Evolutionary conservation across 1,140 invertebrate species (phyloP).

Genomic region (Scaptodrosophila lebanonensis): DNA sequence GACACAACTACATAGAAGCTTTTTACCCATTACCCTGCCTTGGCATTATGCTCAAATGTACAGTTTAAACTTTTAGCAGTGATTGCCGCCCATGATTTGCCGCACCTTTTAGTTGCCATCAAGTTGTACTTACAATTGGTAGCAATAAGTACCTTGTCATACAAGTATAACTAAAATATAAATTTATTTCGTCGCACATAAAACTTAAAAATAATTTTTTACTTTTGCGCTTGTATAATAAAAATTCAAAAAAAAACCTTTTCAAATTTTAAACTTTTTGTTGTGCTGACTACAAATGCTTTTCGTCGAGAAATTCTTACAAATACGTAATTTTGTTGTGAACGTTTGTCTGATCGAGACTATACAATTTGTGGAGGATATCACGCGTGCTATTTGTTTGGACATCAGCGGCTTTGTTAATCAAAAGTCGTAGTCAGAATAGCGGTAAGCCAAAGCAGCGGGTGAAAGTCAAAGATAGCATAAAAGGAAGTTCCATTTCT

Average conservation of each 20-base stretch:
- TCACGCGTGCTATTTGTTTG: constrained; percentile 62
- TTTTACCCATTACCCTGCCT: background rate
- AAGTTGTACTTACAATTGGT: constrained; percentile 49
- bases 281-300: constrained; percentile 48
- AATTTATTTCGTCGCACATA: constrained; percentile 21
- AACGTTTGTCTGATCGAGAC: constrained; percentile 64
- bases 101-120: too few species aligned
- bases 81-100: too few species aligned
- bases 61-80: too few species aligned
- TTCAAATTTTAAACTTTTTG: background rate
- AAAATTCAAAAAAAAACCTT: constrained; percentile 8
- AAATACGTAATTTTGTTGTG: constrained; percentile 70
- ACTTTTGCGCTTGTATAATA: constrained; percentile 43
- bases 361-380: constrained; percentile 61
- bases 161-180: constrained; percentile 2
- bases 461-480: too few species aligned
- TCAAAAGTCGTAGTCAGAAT: constrained; percentile 31
- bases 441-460: background rate
- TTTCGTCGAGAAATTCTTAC: constrained; percentile 62
- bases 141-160: constrained; percentile 29
- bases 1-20: constrained; percentile 5
- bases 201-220: constrained; percentile 28
- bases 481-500: too few species aligned
- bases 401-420: constrained; percentile 57
- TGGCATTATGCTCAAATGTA: too few species aligned